Conservation (phyloP, 1,140 invertebrate genomes). For the Lamellibrachia luymesi region DNA sequence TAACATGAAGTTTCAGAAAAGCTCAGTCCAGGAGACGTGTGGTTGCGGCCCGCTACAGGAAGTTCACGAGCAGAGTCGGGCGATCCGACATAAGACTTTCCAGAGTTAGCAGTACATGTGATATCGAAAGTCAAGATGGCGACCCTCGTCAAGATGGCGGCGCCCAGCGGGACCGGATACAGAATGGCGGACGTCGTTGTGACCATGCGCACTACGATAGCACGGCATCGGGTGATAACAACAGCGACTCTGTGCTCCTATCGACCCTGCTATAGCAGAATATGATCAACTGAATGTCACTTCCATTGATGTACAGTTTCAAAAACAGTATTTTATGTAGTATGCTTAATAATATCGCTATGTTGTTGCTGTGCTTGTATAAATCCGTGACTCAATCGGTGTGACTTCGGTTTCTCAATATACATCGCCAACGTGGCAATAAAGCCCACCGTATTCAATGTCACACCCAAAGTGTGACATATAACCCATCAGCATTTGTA, state of each 20-base stretch:
- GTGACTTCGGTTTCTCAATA: background rate
- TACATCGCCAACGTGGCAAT: no score
- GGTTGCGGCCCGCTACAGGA: background rate
- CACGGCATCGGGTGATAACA: background rate
- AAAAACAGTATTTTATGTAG: background rate
- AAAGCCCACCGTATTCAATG: no score
- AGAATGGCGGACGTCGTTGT: background rate
- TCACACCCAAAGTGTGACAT: no score
- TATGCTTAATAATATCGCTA: background rate
- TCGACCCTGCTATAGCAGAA: background rate
- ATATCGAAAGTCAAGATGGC: background rate
- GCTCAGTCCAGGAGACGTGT: background rate
- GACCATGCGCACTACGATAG: background rate
- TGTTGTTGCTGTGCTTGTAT: background rate
- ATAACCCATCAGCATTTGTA: no score
- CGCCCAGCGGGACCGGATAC: background rate
- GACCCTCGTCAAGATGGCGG: background rate
- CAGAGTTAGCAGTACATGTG: background rate
- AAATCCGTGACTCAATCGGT: background rate
- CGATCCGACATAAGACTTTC: constrained; percentile 9
- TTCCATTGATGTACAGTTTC: background rate
- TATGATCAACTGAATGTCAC: background rate
- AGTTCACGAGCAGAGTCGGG: background rate
- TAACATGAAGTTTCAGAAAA: background rate
- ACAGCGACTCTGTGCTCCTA: background rate